phyloP scores from a whole-genome alignment of 2,113 vertebrate species.

The Bungarus multicinctus region DNA sequence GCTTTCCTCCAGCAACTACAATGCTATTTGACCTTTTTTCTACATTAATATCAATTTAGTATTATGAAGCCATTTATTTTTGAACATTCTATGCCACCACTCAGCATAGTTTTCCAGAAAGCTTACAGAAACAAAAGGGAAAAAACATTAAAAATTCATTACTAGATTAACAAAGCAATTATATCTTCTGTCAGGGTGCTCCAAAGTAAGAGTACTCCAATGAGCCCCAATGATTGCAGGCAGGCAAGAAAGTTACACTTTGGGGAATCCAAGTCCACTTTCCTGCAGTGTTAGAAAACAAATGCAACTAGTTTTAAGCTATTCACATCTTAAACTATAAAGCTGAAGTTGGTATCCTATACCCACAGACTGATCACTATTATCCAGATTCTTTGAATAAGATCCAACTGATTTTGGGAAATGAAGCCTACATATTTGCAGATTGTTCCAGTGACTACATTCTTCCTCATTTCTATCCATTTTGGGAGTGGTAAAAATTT shows the following conservation, averaged over 20 bases:
- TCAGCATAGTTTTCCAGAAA: not conserved
- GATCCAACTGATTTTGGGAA: not conserved
- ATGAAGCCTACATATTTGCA: not conserved
- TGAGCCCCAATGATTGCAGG: not conserved
- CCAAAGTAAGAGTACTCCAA: not conserved
- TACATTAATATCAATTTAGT: not conserved
- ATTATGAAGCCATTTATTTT: not conserved
- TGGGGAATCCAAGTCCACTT: not conserved
- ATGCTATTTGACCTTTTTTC: not conserved
- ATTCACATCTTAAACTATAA: not conserved
- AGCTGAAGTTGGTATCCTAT: not conserved
- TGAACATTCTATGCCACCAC: not conserved
- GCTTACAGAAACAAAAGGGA: not conserved
- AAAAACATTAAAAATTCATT: conserved; percentile 4
- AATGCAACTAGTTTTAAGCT: not conserved
- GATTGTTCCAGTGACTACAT: not conserved
- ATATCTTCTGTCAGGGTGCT: not conserved
- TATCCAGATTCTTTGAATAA: not conserved
- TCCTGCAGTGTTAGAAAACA: not conserved
- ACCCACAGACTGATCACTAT: not conserved
- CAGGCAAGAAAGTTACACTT: not conserved
- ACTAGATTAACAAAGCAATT: not conserved
- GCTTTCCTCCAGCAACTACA: not conserved
- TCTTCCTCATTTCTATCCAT: not conserved
- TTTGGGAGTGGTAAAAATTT: not conserved